Conservation (phyloP, 30 jellyfish, hydroid and myxozoan genomes). For the Pseudorhiza aurosa region DNA sequence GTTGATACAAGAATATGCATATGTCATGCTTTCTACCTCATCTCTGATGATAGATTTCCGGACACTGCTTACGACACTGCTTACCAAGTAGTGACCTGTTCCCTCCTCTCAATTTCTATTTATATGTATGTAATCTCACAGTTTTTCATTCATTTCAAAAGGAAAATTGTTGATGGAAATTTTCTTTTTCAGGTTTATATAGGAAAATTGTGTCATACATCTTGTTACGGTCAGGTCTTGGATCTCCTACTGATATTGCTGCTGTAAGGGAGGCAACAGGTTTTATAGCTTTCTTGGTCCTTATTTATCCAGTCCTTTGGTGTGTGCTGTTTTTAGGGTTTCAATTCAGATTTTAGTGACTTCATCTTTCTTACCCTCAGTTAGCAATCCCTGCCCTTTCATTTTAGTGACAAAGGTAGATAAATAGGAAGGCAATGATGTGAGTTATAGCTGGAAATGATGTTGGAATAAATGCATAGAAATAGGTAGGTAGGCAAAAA, state of each 20-base stretch:
- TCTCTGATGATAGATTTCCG: not conserved
- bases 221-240: conserved; percentile 91
- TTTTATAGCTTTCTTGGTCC: too few relatives aligned
- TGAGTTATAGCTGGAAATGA: too few relatives aligned
- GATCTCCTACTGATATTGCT: conserved; percentile 93
- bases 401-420: too few relatives aligned
- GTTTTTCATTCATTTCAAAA: not conserved
- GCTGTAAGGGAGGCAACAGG: conserved; percentile 98
- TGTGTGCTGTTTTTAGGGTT: too few relatives aligned
- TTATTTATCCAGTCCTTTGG: too few relatives aligned
- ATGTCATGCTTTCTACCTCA: not conserved
- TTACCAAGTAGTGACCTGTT: not conserved
- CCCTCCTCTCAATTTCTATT: not conserved
- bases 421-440: too few relatives aligned
- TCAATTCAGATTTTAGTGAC: too few relatives aligned
- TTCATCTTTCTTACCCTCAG: too few relatives aligned
- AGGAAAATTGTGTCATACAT: conserved; percentile 84
- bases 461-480: too few relatives aligned
- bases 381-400: too few relatives aligned
- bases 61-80: not conserved
- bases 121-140: not conserved
- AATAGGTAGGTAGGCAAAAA: too few relatives aligned
- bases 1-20: too few relatives aligned
- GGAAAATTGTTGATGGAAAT: not conserved
- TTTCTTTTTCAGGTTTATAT: conserved; percentile 62